Conservation (phyloP, 1,140 invertebrate species). For the Anastrepha obliqua region DNA sequence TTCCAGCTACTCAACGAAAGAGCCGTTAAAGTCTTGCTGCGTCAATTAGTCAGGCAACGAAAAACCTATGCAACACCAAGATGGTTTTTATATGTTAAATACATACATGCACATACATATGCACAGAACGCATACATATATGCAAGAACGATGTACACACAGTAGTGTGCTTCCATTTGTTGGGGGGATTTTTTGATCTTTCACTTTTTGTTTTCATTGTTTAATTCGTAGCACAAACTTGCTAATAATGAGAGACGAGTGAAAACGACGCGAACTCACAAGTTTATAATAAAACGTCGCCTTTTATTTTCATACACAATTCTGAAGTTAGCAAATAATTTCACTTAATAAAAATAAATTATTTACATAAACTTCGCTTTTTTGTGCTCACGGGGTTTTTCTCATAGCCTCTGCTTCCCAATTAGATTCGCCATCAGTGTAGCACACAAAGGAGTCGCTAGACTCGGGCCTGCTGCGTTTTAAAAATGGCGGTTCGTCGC, state of each 20-base stretch:
- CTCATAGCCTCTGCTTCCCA: not conserved
- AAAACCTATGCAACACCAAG: too few species aligned
- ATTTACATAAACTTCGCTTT: too few species aligned
- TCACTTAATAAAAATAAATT: too few species aligned
- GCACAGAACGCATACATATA: not conserved
- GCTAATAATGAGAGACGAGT: too few species aligned
- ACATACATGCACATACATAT: too few species aligned
- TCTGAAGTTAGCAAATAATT: too few species aligned
- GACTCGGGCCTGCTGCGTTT: conserved; percentile 9
- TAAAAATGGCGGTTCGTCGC: conserved; percentile 42
- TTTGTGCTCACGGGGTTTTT: too few species aligned
- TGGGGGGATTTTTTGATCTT: not conserved
- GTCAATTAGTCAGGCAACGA: not conserved
- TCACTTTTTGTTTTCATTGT: conserved; percentile 26
- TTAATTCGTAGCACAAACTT: not conserved
- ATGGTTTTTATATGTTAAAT: too few species aligned
- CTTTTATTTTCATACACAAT: too few species aligned
- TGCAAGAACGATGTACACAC: not conserved
- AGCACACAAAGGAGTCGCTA: conserved; percentile 36
- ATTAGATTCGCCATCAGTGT: conserved; percentile 26
- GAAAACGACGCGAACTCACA: too few species aligned
- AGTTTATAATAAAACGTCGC: too few species aligned
- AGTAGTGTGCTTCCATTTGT: not conserved
- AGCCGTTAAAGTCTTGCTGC: not conserved
- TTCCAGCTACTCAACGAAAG: not conserved